Evolutionary conservation across 2,888 invertebrate genomes (phyloP).

Genomic region (Clanis bilineata): DNA sequence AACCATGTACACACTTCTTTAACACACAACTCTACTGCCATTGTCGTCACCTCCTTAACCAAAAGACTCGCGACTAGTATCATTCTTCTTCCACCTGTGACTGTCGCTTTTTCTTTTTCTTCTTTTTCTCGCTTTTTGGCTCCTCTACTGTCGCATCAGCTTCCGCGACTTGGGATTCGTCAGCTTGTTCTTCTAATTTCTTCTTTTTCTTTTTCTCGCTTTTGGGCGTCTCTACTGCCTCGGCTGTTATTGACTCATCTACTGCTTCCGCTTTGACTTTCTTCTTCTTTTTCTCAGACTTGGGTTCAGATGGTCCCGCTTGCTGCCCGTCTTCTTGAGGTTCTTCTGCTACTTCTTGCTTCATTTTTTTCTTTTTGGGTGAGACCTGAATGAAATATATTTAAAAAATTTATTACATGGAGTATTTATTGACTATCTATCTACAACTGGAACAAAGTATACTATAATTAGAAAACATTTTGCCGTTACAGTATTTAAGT

Average conservation of each 20-base stretch:
- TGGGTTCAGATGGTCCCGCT: conserved; percentile 39
- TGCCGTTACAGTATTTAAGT: no score
- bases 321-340: conserved; percentile 30
- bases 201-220: conserved; percentile 81
- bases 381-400: conserved; percentile 41
- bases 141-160: conserved; percentile 38
- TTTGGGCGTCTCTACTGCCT: conserved; percentile 46
- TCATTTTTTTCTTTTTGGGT: conserved; percentile 67
- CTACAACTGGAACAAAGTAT: no score
- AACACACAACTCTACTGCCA: not conserved
- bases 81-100: conserved; percentile 58
- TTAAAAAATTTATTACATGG: conserved; percentile 2
- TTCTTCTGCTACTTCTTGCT: conserved; percentile 32
- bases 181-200: conserved; percentile 66
- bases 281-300: conserved; percentile 71
- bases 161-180: conserved; percentile 37
- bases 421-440: no score
- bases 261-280: conserved; percentile 32
- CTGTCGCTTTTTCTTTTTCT: conserved; percentile 62
- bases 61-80: conserved; percentile 29
- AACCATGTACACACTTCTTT: not conserved
- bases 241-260: conserved; percentile 45
- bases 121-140: conserved; percentile 69
- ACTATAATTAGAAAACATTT: no score
- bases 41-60: not conserved